phyloP scores from a whole-genome alignment of 2,888 invertebrate species.

The Pemphredon lugubris region DNA sequence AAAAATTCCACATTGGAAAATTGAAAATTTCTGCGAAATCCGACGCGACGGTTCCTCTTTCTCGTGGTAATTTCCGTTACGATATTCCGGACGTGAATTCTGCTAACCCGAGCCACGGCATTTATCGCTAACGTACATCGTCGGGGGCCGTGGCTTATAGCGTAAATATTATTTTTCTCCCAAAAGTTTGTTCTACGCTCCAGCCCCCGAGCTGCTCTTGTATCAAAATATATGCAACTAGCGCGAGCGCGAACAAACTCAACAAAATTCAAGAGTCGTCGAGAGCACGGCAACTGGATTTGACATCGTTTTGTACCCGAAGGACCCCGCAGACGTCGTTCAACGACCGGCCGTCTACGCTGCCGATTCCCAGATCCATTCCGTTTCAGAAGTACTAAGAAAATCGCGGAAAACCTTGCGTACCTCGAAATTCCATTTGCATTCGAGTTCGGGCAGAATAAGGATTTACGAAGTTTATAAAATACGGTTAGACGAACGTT shows the following conservation, averaged over 20 bases:
- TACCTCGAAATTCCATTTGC: not conserved
- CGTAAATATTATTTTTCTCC: slow-evolving; percentile 1
- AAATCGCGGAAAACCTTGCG: not conserved
- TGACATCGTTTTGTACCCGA: not conserved
- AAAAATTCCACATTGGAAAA: too few species aligned
- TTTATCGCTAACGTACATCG: too few species aligned
- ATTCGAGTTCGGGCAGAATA: too few species aligned
- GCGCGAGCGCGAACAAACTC: not conserved
- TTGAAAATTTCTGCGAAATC: too few species aligned
- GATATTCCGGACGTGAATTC: too few species aligned
- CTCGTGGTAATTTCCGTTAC: too few species aligned
- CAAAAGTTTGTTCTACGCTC: not conserved
- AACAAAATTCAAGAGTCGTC: not conserved
- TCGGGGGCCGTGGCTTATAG: too few species aligned
- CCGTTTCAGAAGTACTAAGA: not conserved
- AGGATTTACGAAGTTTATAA: too few species aligned
- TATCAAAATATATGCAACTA: slow-evolving; percentile 1
- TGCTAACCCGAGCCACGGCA: too few species aligned
- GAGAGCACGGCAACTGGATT: not conserved
- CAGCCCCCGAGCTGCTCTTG: not conserved
- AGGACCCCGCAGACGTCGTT: slow-evolving; percentile 3
- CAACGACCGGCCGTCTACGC: not conserved
- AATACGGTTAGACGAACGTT: too few species aligned
- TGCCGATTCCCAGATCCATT: slow-evolving; percentile 6
- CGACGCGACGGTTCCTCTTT: too few species aligned